A percentile compares a stretch with the other conserved stretches of the same genome.
These are phyloP conservation scores for Apocheima hispidaria DNA, from an alignment of 2,888 invertebrate genomes.

Conservation along the genomic window DNA sequence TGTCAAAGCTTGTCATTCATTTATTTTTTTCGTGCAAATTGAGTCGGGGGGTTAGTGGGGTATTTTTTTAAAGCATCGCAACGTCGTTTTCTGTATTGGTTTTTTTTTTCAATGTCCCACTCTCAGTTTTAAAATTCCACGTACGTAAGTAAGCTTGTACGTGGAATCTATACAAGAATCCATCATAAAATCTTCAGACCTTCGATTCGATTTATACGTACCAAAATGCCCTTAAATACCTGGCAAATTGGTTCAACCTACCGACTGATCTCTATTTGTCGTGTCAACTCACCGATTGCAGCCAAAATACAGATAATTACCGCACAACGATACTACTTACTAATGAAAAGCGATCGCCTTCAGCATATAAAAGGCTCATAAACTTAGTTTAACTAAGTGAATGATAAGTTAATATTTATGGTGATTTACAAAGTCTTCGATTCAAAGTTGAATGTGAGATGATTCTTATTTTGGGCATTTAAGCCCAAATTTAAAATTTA, in stretches of 20 bases:
- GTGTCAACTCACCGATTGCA: neutral
- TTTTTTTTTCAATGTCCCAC: too few species aligned
- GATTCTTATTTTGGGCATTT: too few species aligned
- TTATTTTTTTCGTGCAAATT: too few species aligned
- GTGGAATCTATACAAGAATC: neutral
- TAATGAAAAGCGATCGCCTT: neutral
- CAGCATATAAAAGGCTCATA: neutral
- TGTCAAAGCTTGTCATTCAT: too few species aligned
- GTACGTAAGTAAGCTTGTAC: too few species aligned
- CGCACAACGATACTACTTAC: neutral
- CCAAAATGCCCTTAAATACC: neutral
- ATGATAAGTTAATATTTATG: neutral
- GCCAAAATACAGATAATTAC: neutral
- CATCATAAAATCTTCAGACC: neutral
- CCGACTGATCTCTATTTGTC: neutral
- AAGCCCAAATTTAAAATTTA: too few species aligned
- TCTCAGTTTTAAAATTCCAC: too few species aligned
- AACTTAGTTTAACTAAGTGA: neutral
- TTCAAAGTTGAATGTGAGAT: too few species aligned
- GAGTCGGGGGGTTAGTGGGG: too few species aligned
- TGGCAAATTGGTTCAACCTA: neutral
- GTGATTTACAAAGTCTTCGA: neutral
- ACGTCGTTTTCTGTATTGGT: too few species aligned
- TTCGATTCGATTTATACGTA: neutral
- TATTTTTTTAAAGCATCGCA: too few species aligned